These are phyloP conservation scores for Platysteira castanea DNA, from an alignment of 2,113 vertebrate species.

Conservation along the genomic window DNA sequence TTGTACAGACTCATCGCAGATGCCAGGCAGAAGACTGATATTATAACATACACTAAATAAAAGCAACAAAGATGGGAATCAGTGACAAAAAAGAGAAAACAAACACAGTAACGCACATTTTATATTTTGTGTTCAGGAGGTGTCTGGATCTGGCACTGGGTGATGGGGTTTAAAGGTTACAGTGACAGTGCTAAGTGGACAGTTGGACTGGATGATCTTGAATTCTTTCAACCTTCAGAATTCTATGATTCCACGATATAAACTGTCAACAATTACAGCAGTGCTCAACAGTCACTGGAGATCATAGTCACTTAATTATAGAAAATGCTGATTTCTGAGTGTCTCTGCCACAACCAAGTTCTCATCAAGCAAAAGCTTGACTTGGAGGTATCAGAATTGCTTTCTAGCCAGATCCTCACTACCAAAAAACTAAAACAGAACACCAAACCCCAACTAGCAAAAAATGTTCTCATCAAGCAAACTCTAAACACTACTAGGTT, in stretches of 20 bases:
- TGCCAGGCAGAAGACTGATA: conserved; percentile 89
- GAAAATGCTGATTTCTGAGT: not conserved
- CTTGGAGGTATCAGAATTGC: not conserved
- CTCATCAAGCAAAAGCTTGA: not conserved
- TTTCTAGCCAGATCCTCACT: not conserved
- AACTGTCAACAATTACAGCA: not conserved
- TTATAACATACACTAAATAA: conserved; percentile 88
- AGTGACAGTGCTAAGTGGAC: not conserved
- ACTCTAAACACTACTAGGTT: not conserved
- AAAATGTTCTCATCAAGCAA: not conserved
- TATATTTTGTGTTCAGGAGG: not conserved
- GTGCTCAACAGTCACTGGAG: not conserved
- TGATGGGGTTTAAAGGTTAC: not conserved
- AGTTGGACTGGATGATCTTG: not conserved
- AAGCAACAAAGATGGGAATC: not conserved
- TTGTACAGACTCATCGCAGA: conserved; percentile 88
- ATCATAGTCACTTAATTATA: not conserved
- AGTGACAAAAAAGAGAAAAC: not conserved
- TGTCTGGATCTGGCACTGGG: not conserved
- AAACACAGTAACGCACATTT: not conserved
- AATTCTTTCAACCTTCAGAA: not conserved
- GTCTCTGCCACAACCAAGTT: not conserved
- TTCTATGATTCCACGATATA: not conserved
- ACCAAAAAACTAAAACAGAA: not conserved
- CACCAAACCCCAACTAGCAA: not conserved